Evolutionary conservation across 2,797 vertebrate species (phyloP).

Genomic region (Microchirus variegatus): DNA sequence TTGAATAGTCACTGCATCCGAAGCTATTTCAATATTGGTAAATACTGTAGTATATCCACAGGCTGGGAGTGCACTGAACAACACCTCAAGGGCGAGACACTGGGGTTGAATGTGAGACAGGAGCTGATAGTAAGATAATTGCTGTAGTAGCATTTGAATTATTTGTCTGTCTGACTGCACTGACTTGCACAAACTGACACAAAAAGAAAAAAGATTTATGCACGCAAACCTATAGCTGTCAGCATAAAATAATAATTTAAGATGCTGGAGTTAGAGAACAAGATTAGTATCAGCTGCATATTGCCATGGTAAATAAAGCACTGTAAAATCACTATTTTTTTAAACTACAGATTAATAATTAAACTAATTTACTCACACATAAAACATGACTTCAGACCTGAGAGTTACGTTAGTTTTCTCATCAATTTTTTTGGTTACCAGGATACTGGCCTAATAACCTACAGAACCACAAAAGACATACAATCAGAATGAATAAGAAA

Average conservation of each 20-base stretch:
- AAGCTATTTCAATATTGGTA: constrained; percentile 77
- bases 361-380: not conserved
- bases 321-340: not conserved
- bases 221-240: not conserved
- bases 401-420: not conserved
- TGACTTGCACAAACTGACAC: not conserved
- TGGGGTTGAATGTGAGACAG: constrained; percentile 35
- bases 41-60: constrained; percentile 60
- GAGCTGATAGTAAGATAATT: constrained; percentile 8
- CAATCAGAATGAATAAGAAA: constrained; percentile 1
- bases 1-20: constrained; percentile 70
- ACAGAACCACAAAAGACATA: not conserved
- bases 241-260: not conserved
- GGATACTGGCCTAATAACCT: not conserved
- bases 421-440: not conserved
- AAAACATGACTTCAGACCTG: not conserved
- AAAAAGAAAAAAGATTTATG: not conserved
- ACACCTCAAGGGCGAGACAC: constrained; percentile 63
- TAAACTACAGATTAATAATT: not conserved
- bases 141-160: constrained; percentile 9
- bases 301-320: not conserved
- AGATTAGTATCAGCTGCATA: not conserved
- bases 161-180: not conserved
- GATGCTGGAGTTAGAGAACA: not conserved
- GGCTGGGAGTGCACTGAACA: constrained; percentile 42